Conservation (phyloP, 2,888 invertebrate genomes). For the Erebia aethiops region DNA sequence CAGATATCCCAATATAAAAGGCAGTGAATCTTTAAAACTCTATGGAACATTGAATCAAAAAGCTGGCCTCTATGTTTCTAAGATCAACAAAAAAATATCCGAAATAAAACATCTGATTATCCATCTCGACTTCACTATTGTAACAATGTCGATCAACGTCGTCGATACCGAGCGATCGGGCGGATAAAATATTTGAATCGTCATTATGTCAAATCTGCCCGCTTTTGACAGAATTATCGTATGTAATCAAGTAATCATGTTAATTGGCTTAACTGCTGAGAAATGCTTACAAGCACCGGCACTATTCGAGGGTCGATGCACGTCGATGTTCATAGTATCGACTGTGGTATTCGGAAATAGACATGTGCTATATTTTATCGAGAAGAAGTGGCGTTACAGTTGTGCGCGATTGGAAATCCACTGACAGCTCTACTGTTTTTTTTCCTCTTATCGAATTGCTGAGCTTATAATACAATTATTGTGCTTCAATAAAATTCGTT, state of each 20-base stretch:
- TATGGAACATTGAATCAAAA: slow-evolving; percentile 26
- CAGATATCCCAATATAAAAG: slow-evolving; percentile 19
- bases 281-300: slow-evolving; percentile 33
- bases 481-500: too few relatives aligned
- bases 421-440: too few relatives aligned
- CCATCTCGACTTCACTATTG: slow-evolving; percentile 44
- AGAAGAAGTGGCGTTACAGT: not conserved
- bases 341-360: slow-evolving; percentile 12
- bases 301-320: slow-evolving; percentile 20
- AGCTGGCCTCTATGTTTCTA: slow-evolving; percentile 25
- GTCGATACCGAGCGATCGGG: slow-evolving; percentile 43
- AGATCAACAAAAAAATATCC: slow-evolving; percentile 33
- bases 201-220: slow-evolving; percentile 51
- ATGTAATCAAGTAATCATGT: slow-evolving; percentile 45
- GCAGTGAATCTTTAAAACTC: slow-evolving; percentile 21
- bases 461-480: too few relatives aligned
- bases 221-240: slow-evolving; percentile 50
- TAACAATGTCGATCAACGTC: slow-evolving; percentile 43
- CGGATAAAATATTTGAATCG: slow-evolving; percentile 47
- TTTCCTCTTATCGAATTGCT: too few relatives aligned
- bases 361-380: slow-evolving; percentile 14
- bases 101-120: slow-evolving; percentile 44
- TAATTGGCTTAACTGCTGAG: slow-evolving; percentile 37
- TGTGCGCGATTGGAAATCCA: not conserved
- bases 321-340: not conserved